Base-by-base conservation (phyloP, 2,113 vertebrate species). In the Mesocricetus auratus region DNA sequence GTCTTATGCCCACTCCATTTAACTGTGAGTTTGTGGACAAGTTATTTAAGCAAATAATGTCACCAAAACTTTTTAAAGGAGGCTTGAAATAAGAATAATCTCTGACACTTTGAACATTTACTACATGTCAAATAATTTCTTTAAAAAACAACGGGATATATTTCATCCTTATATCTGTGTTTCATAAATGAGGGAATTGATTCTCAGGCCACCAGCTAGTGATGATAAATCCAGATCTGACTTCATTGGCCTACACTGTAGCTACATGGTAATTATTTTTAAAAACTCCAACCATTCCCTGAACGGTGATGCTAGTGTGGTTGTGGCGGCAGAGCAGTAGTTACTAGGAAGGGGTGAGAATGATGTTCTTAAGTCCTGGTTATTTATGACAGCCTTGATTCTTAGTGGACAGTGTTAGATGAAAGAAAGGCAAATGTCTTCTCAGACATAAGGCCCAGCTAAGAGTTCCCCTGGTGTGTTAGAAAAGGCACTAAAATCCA, bases 1-100 rank as follows among this genome's bases (percentile, higher is more conserved):
- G 68, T 95, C 60, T 93, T 71, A 68, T 83, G 79, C 82, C 33
- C 42, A 62, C 58, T 42, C 6, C 17, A 71, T 91, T 42, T 85
- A 50, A 86, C 79, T n/a, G 7, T 60, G 22, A 53, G 36, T 64
- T 86, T 31, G 1, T 86, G 69, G 50, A 75, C 47, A 97, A 88
- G 15, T 91, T 86, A 56, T 83, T 96, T 12, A 90, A 64, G 42
- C 62, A 93, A 89, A 83, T 64, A 39, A 86, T 89, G 5, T 90
- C 75, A 96, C 31, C 26, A 91, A 92, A 16, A 7, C 7, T 78
- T 89, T 78, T 56, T 26, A 75, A 74, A 90, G 19, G 24, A 82
- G n/a, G 31, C 64, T 60, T 92, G 33, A 91, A 97, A 83, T 79
- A 66, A 89, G 33, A 58, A 68, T 89, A 74, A 64, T 78, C 75